phyloP scores from a whole-genome alignment of 2,113 vertebrate species.

The Festucalex cinctus region DNA sequence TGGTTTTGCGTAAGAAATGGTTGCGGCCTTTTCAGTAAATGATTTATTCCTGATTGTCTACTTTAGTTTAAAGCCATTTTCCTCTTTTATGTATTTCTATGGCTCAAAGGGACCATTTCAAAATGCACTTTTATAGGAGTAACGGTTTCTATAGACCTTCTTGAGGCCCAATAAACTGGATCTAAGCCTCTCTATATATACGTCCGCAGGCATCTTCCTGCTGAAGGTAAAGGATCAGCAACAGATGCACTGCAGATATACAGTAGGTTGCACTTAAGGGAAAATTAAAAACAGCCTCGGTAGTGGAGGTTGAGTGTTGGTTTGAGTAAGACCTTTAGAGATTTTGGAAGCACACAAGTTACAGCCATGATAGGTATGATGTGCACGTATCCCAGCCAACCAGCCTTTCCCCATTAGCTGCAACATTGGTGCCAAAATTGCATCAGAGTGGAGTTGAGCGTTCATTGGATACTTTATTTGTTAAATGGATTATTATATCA shows the following conservation, averaged over 20 bases:
- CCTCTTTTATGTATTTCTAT: constrained; percentile 17
- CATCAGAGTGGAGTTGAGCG: constrained; percentile 35
- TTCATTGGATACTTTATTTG: constrained; percentile 49
- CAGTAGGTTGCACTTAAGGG: constrained; percentile 35
- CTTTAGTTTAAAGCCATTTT: constrained; percentile 3
- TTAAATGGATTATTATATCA: constrained; percentile 49
- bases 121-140: constrained; percentile 31
- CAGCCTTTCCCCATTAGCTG: constrained; percentile 49
- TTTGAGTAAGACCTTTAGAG: constrained; percentile 24
- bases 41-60: too few species aligned
- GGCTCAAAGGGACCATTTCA: constrained; percentile 32
- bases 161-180: constrained; percentile 41
- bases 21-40: too few species aligned
- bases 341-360: constrained; percentile 55
- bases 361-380: constrained; percentile 25
- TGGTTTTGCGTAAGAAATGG: not conserved
- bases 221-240: not conserved
- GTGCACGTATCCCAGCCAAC: constrained; percentile 37
- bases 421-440: constrained; percentile 38
- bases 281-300: constrained; percentile 35
- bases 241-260: constrained; percentile 28
- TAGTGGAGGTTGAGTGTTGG: constrained; percentile 4
- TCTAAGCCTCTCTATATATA: constrained; percentile 28
- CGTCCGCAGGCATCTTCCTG: not conserved
- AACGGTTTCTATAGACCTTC: constrained; percentile 29